phyloP scores from a whole-genome alignment of 2,888 invertebrate genomes.

The Cabera pusaria region DNA sequence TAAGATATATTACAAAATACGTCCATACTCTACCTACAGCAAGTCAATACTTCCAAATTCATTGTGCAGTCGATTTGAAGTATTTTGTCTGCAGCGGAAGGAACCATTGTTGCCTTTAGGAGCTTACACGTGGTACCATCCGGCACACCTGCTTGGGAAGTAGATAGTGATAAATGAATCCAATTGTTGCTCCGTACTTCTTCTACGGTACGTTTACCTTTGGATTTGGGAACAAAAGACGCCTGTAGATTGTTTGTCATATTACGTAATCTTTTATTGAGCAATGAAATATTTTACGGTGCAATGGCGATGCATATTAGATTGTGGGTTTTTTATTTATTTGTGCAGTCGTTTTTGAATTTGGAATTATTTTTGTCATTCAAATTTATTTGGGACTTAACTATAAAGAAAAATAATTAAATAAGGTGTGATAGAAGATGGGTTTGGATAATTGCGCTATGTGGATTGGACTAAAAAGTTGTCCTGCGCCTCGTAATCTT shows the following conservation, averaged over 20 bases:
- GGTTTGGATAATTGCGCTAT: no score
- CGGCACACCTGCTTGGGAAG: constrained; percentile 61
- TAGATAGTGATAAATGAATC: constrained; percentile 48
- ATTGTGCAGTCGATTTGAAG: constrained; percentile 33
- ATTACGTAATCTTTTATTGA: constrained; percentile 21
- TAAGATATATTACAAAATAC: no score
- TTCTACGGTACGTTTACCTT: constrained; percentile 36
- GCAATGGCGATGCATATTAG: no score
- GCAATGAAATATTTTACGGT: constrained; percentile 13
- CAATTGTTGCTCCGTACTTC: constrained; percentile 36
- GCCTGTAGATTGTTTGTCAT: constrained; percentile 21
- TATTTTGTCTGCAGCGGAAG: constrained; percentile 51
- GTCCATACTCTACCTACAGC: constrained; percentile 9
- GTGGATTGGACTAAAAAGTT: no score
- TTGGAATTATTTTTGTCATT: no score
- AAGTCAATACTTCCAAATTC: constrained; percentile 19
- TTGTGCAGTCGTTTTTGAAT: no score
- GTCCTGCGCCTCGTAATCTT: no score
- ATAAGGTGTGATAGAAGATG: no score
- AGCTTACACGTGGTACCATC: constrained; percentile 55
- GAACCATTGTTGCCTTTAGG: constrained; percentile 47
- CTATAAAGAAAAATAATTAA: no score
- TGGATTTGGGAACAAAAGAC: constrained; percentile 27
- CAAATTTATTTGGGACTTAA: no score
- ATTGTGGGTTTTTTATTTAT: no score